Conservation (phyloP, 37 sponge, comb jelly and placozoan species). For the Hormiphora californensis region DNA sequence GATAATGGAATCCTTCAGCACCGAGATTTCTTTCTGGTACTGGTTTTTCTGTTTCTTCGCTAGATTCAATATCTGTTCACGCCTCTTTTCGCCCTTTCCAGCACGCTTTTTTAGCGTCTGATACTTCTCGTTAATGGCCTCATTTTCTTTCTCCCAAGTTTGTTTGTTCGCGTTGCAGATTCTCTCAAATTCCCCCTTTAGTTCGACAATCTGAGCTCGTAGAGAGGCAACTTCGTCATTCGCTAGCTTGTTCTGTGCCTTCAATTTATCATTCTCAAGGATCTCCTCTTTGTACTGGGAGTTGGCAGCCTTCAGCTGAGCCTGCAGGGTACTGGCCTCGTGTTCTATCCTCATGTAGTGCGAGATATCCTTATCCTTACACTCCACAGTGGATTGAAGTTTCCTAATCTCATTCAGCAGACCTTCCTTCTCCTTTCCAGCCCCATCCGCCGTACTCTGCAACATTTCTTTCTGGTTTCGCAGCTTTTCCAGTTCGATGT, state of each 20-base stretch:
- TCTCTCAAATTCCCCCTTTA: conserved; percentile 11
- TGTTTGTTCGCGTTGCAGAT: not conserved
- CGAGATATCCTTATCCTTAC: conserved; percentile 1
- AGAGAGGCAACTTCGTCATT: not conserved
- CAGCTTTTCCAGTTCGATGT: conserved; percentile 26
- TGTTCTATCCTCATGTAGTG: not conserved
- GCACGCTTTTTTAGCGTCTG: conserved; percentile 16
- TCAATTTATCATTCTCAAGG: conserved; percentile 1
- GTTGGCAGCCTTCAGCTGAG: not conserved
- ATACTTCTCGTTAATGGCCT: conserved; percentile 7
- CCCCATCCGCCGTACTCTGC: not conserved
- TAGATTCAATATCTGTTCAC: not conserved
- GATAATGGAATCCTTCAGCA: conserved; percentile 16
- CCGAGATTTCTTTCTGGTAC: conserved; percentile 16
- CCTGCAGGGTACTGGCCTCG: not conserved
- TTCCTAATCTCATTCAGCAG: not conserved
- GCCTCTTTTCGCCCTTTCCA: conserved; percentile 4
- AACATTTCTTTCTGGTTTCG: not conserved
- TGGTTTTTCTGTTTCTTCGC: conserved; percentile 44
- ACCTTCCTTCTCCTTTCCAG: conserved; percentile 11
- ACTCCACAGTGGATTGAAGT: not conserved
- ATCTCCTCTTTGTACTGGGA: conserved; percentile 42
- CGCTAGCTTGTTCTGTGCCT: conserved; percentile 18
- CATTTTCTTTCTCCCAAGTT: conserved; percentile 16
- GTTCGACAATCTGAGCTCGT: not conserved